Base-by-base conservation (phyloP, 2,888 invertebrate species). In the Synergus gifuensis region DNA sequence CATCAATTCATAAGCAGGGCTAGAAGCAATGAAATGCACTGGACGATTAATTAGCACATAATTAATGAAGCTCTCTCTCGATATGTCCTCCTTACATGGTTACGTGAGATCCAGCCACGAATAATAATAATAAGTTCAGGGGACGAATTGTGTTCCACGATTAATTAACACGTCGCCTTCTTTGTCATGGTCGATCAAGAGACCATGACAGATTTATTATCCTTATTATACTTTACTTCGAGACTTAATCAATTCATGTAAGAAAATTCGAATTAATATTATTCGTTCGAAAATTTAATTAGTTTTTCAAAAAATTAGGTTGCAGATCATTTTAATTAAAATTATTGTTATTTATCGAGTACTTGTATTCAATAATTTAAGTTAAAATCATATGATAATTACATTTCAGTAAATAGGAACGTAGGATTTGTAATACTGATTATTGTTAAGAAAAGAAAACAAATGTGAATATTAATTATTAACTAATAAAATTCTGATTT, bases 121-220 rank as follows among this genome's bases (percentile, higher is more conserved):
- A 62, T 62, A 18, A 58, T 36, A 36, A 36, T 58, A 62, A 62
- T 28, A 62, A 62, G 60, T 62, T 62, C 22, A 28, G 4, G 5
- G 28, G 18, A 62, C 60, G 60, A 62, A 28, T 28, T 22, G 12
- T 62, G 12, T 62, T 62, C 60, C 22, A 62, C 12, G 12, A 62
- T 62, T 62, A 62, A 62, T 62, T 62, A 62, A 62, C 12, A 62
- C 22, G 60, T 62, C 60, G 60, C 28, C 28, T 22, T 62, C 60
- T 62, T 62, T 62, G 60, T 28, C 60, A 62, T 12, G 60, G 60
- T 62, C 60, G 22, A 28, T 62, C 11, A 22, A 22, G 28, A 28
- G 60, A 62, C 60, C 60, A 9, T 62, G 60, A 62, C 60, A 62
- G 60, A 28, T 62, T 62, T 62, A 62, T 62, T 62, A 28, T 62